Evolutionary conservation across 2,797 vertebrate genomes (phyloP).

Genomic region (Pempheris klunzingeri): DNA sequence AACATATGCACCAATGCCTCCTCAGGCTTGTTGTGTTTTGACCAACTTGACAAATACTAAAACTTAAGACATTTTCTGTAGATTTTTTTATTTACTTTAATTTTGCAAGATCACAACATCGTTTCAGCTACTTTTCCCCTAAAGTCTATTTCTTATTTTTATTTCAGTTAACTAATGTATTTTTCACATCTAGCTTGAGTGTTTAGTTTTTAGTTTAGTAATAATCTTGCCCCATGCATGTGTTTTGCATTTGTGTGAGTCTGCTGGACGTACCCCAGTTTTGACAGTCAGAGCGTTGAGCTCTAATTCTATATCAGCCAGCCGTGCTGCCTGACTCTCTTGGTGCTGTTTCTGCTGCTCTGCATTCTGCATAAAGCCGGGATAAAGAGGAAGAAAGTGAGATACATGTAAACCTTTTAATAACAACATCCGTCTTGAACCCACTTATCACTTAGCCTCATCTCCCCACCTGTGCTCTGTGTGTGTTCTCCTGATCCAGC

Average conservation of each 20-base stretch:
- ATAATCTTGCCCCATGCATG: neutral
- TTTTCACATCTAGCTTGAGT: too few species aligned
- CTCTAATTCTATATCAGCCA: slow-evolving; percentile 84
- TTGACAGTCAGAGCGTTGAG: slow-evolving; percentile 85
- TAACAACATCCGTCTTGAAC: neutral
- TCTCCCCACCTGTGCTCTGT: slow-evolving; percentile 69
- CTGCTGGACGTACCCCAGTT: slow-evolving; percentile 88
- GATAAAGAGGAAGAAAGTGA: neutral
- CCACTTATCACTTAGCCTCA: neutral
- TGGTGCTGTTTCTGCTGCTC: slow-evolving; percentile 78
- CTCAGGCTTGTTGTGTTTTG: too few species aligned
- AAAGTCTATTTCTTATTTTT: too few species aligned
- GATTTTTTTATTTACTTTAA: too few species aligned
- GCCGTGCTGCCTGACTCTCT: slow-evolving; percentile 81
- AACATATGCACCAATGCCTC: too few species aligned
- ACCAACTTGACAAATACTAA: too few species aligned
- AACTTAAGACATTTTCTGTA: too few species aligned
- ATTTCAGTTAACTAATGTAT: too few species aligned
- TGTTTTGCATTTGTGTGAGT: too few species aligned
- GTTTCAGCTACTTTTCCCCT: too few species aligned
- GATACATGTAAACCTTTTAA: neutral
- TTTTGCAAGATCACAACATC: too few species aligned
- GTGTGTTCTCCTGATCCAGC: slow-evolving; percentile 67
- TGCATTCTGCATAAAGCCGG: slow-evolving; percentile 68
- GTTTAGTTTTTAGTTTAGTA: too few species aligned